Percentiles rank a stretch among this genome's conserved stretches.
phyloP scores from a whole-genome alignment of 2,113 vertebrate species.

The Charadrius vociferus region DNA sequence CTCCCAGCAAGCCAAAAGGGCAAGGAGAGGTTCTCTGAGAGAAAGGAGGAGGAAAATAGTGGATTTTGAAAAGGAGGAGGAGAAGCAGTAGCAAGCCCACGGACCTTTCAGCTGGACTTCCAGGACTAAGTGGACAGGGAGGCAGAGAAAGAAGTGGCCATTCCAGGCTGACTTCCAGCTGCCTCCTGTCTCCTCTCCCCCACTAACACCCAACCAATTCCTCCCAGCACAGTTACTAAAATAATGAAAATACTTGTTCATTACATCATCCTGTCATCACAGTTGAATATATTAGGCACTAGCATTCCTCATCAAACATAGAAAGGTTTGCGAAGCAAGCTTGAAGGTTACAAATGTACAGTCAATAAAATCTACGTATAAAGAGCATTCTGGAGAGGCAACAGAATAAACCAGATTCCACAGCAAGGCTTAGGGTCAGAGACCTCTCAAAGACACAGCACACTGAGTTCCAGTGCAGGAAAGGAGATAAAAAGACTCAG shows the following conservation, averaged over 20 bases:
- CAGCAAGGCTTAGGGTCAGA: neutral
- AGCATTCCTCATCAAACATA: neutral
- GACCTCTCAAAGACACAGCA: neutral
- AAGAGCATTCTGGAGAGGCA: neutral
- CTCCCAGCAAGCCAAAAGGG: neutral
- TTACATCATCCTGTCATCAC: neutral
- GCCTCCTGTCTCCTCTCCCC: neutral
- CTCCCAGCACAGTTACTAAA: neutral
- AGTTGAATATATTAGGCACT: neutral
- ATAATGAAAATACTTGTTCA: neutral
- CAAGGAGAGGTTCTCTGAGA: neutral
- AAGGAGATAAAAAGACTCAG: neutral
- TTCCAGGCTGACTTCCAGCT: neutral
- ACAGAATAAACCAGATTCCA: neutral
- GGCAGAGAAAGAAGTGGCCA: neutral
- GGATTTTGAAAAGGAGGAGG: neutral
- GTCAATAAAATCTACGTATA: neutral
- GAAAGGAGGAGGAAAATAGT: neutral
- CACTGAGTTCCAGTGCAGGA: neutral
- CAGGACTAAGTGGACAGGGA: neutral
- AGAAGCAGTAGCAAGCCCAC: neutral
- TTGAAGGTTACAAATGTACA: neutral
- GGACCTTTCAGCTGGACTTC: neutral
- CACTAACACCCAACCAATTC: neutral
- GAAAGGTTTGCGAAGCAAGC: neutral